These are phyloP conservation scores for Pseudochromis fuscus DNA, from an alignment of 2,797 vertebrate genomes.

Conservation along the genomic window DNA sequence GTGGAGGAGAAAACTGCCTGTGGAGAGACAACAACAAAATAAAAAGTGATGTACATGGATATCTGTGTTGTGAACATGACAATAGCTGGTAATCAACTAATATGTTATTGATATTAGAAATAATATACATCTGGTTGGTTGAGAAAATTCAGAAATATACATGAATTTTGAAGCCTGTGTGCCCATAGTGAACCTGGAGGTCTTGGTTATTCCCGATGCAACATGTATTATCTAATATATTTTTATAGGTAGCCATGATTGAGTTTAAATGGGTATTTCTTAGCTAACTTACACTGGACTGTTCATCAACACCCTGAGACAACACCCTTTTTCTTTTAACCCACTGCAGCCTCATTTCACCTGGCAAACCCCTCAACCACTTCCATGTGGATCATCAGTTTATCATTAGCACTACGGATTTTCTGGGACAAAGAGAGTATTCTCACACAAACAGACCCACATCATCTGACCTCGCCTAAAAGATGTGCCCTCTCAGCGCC, in stretches of 20 bases:
- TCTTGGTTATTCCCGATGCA: too few species aligned
- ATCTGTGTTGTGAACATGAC: neutral
- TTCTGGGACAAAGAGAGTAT: neutral
- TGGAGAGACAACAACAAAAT: too few species aligned
- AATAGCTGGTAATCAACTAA: neutral
- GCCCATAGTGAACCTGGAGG: too few species aligned
- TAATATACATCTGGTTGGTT: too few species aligned
- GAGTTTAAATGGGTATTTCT: too few species aligned
- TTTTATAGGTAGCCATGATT: too few species aligned
- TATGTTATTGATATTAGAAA: neutral
- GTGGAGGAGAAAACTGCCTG: neutral
- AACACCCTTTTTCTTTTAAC: neutral
- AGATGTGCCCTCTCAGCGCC: neutral
- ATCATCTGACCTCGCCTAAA: neutral
- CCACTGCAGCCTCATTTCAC: neutral
- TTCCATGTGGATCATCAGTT: conserved; percentile 1
- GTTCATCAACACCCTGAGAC: neutral
- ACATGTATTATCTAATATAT: too few species aligned
- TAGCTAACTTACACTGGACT: too few species aligned
- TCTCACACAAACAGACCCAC: neutral
- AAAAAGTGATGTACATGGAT: too few species aligned
- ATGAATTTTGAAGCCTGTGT: too few species aligned
- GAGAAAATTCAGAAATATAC: neutral
- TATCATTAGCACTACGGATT: neutral
- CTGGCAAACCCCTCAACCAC: neutral